Percentiles rank a stretch among this genome's conserved stretches.
Evolutionary conservation across 2,888 invertebrate genomes (phyloP).

Genomic region (Pteria penguin): DNA sequence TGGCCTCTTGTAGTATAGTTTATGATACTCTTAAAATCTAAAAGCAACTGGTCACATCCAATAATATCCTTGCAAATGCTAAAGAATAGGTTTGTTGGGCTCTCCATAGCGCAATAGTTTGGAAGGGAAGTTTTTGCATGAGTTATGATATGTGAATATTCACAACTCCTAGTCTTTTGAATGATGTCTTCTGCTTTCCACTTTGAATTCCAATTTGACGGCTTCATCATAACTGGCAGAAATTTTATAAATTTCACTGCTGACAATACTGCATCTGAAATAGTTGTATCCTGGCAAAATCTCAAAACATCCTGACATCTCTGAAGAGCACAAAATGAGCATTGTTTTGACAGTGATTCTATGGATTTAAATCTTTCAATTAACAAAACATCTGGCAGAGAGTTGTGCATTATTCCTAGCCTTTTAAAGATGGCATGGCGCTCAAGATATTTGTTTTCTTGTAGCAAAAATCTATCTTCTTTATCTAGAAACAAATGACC

Average conservation of each 20-base stretch:
- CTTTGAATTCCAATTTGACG: conserved; percentile 1
- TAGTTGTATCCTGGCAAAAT: not conserved
- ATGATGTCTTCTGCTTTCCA: conserved; percentile 1
- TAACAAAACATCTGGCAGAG: not conserved
- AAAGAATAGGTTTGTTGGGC: not conserved
- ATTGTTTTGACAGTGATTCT: not conserved
- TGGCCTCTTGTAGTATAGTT: not conserved
- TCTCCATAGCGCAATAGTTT: not conserved
- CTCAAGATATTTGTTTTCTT: not conserved
- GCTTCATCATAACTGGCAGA: conserved; percentile 7
- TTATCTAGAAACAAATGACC: not conserved
- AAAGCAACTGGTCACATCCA: not conserved
- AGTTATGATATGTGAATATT: not conserved
- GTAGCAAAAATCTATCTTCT: not conserved
- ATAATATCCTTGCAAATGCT: not conserved
- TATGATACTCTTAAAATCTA: not conserved
- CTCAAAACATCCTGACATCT: not conserved
- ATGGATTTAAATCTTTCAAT: not conserved
- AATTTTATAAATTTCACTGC: conserved; percentile 1
- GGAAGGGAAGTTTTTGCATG: not conserved
- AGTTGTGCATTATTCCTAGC: not conserved
- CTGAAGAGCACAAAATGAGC: not conserved
- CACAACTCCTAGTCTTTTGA: not conserved
- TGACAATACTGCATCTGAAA: not conserved
- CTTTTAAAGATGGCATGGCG: not conserved